Base-by-base conservation (phyloP, 1,140 invertebrate genomes). In the Bombus turneri region DNA sequence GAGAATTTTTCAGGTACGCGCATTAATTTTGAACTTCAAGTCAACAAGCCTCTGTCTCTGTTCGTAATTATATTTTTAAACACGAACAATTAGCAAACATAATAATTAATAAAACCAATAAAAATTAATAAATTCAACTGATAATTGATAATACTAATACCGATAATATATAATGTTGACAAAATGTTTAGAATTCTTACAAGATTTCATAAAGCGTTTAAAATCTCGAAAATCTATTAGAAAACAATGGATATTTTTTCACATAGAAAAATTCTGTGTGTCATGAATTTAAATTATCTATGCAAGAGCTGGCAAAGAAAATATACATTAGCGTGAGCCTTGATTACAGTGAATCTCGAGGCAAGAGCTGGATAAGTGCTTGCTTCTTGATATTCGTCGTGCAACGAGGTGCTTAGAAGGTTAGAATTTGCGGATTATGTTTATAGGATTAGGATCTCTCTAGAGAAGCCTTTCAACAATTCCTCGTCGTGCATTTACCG, bases 381-480 rank as follows among this genome's bases (percentile, higher is more conserved):
- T 57, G 74, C 74, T 75, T 75, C 47, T 75, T 75, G 74, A 75
- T 75, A 75, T 57, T 75, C 74, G 22, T 31, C 31, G 47, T 37
- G 73, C 74, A 57, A 75, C 74, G 74, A 57, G 25, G 22, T 75
- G 74, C 74, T 75, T 75, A 57, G 74, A 75, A 34, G 74, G 22
- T 75, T 57, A 75, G 47, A 47, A 75, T 75, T 57, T 75, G 47
- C 47, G 74, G 74, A 75, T 75, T 57, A 57, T 57, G 74, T 47
- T 75, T 57, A 57, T 75, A 41, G 74, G 74, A 75, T 75, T 57
- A 75, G 74, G 47, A 75, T 75, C 74, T 57, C 74, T 75, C 43
- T 37, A 25, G 41, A 28, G 73, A 37, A 57, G 74, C 74, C 74
- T 75, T 75, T 75, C 74, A 75, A 75, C 47, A 34, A 75, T 53